phyloP scores from a whole-genome alignment of 2,888 invertebrate species.

The Drosophila monieri region DNA sequence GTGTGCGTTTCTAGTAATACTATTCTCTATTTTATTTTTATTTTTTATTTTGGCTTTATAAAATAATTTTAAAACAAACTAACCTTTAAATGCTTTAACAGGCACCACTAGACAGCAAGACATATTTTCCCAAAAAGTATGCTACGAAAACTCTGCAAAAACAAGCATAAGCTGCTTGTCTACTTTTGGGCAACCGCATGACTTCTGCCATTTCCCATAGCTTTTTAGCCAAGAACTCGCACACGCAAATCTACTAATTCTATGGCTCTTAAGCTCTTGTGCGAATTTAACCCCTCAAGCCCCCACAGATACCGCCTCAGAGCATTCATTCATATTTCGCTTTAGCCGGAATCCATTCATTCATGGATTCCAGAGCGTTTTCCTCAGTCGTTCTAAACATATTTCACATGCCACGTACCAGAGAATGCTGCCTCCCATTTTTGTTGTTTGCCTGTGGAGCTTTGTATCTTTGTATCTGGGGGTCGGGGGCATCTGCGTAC shows the following conservation, averaged over 20 bases:
- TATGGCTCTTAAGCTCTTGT: not conserved
- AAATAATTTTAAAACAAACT: too few relatives aligned
- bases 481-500: conserved; percentile 55
- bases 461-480: conserved; percentile 51
- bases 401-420: conserved; percentile 51
- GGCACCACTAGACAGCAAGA: too few relatives aligned
- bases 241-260: conserved; percentile 1
- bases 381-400: conserved; percentile 26
- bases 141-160: not conserved
- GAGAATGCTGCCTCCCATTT: conserved; percentile 13
- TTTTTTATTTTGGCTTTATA: too few relatives aligned
- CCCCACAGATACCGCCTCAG: not conserved
- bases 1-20: too few relatives aligned
- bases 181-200: conserved; percentile 9
- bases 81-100: too few relatives aligned
- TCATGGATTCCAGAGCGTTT: conserved; percentile 45
- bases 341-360: conserved; percentile 33
- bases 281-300: not conserved
- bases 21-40: too few relatives aligned
- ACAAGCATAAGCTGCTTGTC: not conserved
- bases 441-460: conserved; percentile 11
- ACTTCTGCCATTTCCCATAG: conserved; percentile 3
- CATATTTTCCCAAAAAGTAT: conserved; percentile 39
- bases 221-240: conserved; percentile 8
- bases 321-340: conserved; percentile 22